Evolutionary conservation across 30 jellyfish, hydroid and myxozoan species (phyloP), one percentile per base, ranked within the genome.

Genomic region (Aurelia sp.): DNA sequence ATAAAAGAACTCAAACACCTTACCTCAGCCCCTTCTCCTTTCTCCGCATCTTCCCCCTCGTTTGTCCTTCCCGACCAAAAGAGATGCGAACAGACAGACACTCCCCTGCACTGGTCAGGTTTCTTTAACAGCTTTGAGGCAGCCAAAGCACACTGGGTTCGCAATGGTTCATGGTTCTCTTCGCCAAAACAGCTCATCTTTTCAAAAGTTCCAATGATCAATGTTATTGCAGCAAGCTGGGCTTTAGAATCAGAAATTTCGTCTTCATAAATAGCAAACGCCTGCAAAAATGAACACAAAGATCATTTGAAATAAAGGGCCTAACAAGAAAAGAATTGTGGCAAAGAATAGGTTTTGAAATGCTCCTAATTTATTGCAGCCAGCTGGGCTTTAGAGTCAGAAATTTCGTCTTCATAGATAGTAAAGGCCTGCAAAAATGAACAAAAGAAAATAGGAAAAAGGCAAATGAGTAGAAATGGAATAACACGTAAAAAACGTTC

Each of bases 51-150:
- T 61, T 89, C 99, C 4, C 96, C 96, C 33, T 89, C 97, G 59
- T 48, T 77, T 18, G 96, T 96, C 53, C 97, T 73, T n/a, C 97
- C 99, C 21, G 99, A 94, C 99, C 99, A 94, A 55, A 94, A 94
- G 78, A 94, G 81, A 86, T 94, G 99, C 16, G 99, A 94, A 71
- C 99, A 94, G 17, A 89, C 97, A 11, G 99, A 94, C 11, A 94
- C 99, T 7, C 99, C 99, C 8, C 99, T 97, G 84, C 99, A 94
- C 58, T 94, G 99, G 76, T 94, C 99, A 10, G 99, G 99, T 60
- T 94, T 94, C 77, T 94, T 94, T 13, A 94, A 86, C 62, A 94
- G 79, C 65, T 94, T 94, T 13, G 99, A 94, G 7, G 99, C 99
- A 22, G 99, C 99, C 31, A 94, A 76, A 3, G 99, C 99, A 76